These are phyloP conservation scores for Cybosia mesomella DNA, from an alignment of 2,888 invertebrate species.

Conservation along the genomic window DNA sequence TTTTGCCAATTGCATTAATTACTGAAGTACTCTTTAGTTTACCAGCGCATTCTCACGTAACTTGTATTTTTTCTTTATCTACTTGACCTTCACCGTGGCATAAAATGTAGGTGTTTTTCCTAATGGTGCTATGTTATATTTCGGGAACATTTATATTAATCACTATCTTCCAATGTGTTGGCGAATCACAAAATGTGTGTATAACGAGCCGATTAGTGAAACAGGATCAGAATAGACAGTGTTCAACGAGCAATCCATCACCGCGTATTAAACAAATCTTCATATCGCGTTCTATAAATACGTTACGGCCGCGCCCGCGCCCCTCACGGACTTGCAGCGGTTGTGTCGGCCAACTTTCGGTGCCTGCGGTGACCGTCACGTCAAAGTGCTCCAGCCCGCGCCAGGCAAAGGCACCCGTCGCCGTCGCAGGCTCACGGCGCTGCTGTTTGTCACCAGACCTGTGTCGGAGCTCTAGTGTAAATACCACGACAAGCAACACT, in stretches of 20 bases:
- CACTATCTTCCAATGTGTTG: neutral
- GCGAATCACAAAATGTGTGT: neutral
- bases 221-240: conserved; percentile 19
- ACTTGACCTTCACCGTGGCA: neutral
- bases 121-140: neutral
- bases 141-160: neutral
- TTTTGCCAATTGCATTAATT: too few species aligned
- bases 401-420: too few species aligned
- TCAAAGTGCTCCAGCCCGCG: neutral
- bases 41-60: neutral
- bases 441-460: too few species aligned
- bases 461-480: too few species aligned
- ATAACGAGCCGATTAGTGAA: conserved; percentile 13
- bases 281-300: conserved; percentile 22
- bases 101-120: neutral
- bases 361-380: neutral
- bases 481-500: neutral
- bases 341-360: neutral
- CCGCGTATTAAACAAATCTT: conserved; percentile 7
- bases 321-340: conserved; percentile 7
- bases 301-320: too few species aligned
- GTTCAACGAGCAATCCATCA: conserved; percentile 17
- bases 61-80: neutral
- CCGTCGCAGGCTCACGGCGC: neutral
- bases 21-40: too few species aligned